These are phyloP conservation scores for Pipra filicauda DNA, from an alignment of 2,113 vertebrate species.

Conservation along the genomic window DNA sequence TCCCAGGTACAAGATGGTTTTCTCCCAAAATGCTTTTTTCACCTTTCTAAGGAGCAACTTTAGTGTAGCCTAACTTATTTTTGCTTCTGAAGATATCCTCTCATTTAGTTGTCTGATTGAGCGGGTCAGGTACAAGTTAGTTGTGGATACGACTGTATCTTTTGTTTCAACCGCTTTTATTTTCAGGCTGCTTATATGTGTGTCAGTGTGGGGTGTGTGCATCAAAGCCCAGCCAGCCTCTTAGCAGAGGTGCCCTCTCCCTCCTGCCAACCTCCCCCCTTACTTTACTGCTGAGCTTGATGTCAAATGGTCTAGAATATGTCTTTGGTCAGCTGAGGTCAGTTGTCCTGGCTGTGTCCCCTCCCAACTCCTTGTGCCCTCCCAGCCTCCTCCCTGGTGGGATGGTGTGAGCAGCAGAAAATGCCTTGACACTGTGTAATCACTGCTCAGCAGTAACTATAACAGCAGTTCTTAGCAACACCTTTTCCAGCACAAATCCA, in stretches of 20 bases:
- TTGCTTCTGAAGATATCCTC: background rate
- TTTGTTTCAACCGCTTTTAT: background rate
- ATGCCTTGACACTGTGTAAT: background rate
- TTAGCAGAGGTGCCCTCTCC: background rate
- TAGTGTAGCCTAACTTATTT: background rate
- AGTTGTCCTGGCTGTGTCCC: background rate
- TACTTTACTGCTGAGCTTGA: background rate
- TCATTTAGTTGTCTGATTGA: background rate
- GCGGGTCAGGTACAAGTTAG: background rate
- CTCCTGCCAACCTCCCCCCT: background rate
- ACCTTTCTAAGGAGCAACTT: background rate
- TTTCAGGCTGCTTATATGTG: background rate
- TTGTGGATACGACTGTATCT: background rate
- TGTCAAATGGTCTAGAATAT: too few species aligned
- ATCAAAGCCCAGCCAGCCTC: background rate
- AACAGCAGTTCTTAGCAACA: rapidly evolving
- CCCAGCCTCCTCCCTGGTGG: rapidly evolving
- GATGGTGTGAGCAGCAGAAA: background rate
- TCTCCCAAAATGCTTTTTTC: background rate
- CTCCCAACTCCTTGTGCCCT: background rate
- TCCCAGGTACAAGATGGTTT: background rate
- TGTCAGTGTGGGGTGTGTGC: background rate
- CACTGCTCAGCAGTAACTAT: background rate
- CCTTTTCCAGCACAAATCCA: background rate
- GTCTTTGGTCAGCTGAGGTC: background rate